Evolutionary conservation across 2,888 invertebrate species (phyloP).

Genomic region (Nymphalis polychloros): DNA sequence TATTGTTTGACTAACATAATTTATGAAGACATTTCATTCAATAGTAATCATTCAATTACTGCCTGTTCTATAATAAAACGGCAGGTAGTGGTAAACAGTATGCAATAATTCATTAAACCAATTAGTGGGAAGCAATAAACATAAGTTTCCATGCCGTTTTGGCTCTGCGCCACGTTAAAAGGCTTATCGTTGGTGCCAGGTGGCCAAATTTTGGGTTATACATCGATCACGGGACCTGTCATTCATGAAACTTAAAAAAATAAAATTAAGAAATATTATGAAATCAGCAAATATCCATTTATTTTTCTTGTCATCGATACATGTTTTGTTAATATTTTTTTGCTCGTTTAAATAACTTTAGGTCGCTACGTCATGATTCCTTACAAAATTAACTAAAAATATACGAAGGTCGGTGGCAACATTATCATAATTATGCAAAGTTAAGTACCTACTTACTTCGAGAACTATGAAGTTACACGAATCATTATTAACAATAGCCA

Average conservation of each 20-base stretch:
- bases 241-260: background rate
- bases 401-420: background rate
- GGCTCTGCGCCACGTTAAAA: slow-evolving; percentile 19
- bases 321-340: too few species aligned
- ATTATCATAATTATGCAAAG: background rate
- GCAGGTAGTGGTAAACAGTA: slow-evolving; percentile 1
- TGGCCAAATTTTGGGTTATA: slow-evolving; percentile 4
- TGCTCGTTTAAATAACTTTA: too few species aligned
- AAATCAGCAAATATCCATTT: background rate
- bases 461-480: background rate
- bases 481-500: background rate
- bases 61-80: background rate
- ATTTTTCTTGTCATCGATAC: too few species aligned
- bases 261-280: background rate
- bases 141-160: slow-evolving; percentile 16
- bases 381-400: background rate
- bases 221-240: slow-evolving; percentile 1
- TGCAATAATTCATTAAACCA: slow-evolving; percentile 19
- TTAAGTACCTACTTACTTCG: background rate
- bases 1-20: background rate
- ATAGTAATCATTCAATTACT: background rate
- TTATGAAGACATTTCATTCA: background rate
- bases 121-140: slow-evolving; percentile 21
- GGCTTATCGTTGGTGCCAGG: slow-evolving; percentile 17
- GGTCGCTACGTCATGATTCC: background rate